Evolutionary conservation across 2,113 vertebrate species (phyloP).

Genomic region (Colistium nudipinnis): DNA sequence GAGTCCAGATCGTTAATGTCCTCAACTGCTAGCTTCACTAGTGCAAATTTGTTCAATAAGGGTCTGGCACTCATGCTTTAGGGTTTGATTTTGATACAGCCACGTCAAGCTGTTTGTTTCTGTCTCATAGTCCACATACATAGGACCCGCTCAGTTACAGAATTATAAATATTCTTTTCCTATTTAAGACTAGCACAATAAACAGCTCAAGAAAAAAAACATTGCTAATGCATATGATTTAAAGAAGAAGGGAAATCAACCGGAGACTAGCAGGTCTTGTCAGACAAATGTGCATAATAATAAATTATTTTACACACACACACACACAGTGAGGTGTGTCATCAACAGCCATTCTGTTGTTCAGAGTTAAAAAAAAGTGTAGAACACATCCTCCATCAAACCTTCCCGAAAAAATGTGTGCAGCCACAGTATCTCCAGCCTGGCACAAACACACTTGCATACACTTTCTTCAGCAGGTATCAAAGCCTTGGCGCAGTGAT

Average conservation of each 20-base stretch:
- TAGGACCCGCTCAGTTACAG: neutral
- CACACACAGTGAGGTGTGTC: slow-evolving; percentile 9
- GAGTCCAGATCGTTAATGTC: slow-evolving; percentile 84
- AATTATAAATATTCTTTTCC: neutral
- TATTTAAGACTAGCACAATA: neutral
- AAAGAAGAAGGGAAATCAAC: slow-evolving; percentile 32
- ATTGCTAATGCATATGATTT: slow-evolving; percentile 7
- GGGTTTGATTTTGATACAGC: slow-evolving; percentile 68
- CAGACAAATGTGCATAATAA: slow-evolving; percentile 25
- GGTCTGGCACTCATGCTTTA: slow-evolving; percentile 65
- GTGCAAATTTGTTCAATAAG: slow-evolving; percentile 81
- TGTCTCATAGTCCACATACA: slow-evolving; percentile 19
- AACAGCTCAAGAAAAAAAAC: neutral
- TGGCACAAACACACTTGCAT: slow-evolving; percentile 34
- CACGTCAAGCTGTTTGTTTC: slow-evolving; percentile 47
- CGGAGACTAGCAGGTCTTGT: slow-evolving; percentile 13
- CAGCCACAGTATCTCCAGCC: slow-evolving; percentile 37
- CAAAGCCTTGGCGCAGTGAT: slow-evolving; percentile 64
- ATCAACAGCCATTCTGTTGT: slow-evolving; percentile 32
- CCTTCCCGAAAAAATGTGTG: slow-evolving; percentile 19
- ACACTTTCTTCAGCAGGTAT: slow-evolving; percentile 66
- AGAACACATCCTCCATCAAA: slow-evolving; percentile 49
- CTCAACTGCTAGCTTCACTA: slow-evolving; percentile 81
- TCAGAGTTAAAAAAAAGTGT: slow-evolving; percentile 18
- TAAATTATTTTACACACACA: slow-evolving; percentile 20